Evolutionary conservation across 2,113 vertebrate genomes (phyloP).

Genomic region (Aramus guarauna): DNA sequence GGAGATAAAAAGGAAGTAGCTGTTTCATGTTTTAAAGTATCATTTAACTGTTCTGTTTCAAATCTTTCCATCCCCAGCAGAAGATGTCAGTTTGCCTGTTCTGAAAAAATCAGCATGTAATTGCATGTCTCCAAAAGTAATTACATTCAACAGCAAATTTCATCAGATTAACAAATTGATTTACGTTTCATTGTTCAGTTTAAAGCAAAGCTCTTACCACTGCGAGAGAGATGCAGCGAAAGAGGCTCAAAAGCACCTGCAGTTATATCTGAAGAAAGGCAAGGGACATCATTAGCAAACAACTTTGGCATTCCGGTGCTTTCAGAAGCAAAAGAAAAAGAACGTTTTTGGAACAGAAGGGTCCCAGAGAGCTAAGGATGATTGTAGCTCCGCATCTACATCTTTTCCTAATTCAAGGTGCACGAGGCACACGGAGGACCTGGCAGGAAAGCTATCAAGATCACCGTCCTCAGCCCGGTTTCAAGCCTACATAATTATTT

Average conservation of each 20-base stretch:
- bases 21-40: constrained; percentile 44
- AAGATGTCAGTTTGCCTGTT: constrained; percentile 32
- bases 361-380: background rate
- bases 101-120: constrained; percentile 34
- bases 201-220: background rate
- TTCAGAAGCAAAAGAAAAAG: background rate
- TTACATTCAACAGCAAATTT: constrained; percentile 52
- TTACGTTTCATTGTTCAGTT: background rate
- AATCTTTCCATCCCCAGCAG: constrained; percentile 14
- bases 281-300: constrained; percentile 26
- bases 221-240: background rate
- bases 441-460: background rate
- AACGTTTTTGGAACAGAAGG: background rate
- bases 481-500: background rate
- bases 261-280: background rate
- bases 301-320: background rate
- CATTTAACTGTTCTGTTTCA: constrained; percentile 20
- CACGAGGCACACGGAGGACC: background rate
- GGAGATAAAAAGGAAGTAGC: constrained; percentile 57
- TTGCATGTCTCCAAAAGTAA: constrained; percentile 50
- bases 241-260: background rate
- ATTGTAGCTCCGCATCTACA: background rate
- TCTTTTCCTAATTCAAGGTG: background rate
- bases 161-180: constrained; percentile 63
- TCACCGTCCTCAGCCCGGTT: background rate